phyloP scores from a whole-genome alignment of 2,888 invertebrate genomes.

The Apoda limacodes region DNA sequence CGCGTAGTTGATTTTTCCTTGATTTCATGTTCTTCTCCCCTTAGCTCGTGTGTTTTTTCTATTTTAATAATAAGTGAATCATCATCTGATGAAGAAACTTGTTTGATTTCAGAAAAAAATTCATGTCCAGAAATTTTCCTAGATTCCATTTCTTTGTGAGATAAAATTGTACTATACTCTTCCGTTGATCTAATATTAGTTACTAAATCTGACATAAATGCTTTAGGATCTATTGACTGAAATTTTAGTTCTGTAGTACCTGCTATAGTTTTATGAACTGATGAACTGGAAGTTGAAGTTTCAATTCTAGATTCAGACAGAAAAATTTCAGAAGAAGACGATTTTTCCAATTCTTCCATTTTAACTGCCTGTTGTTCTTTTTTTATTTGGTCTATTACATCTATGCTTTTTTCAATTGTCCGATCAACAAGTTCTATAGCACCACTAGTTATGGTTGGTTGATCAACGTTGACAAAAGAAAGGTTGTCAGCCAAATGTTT shows the following conservation, averaged over 20 bases:
- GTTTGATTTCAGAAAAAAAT: slow-evolving; percentile 56
- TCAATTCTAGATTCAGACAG: slow-evolving; percentile 52
- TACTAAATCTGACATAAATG: slow-evolving; percentile 56
- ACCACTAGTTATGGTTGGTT: slow-evolving; percentile 65
- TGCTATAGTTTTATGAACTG: slow-evolving; percentile 49
- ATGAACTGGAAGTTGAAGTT: slow-evolving; percentile 55
- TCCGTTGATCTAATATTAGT: slow-evolving; percentile 46
- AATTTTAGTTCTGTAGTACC: slow-evolving; percentile 43
- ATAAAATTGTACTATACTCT: slow-evolving; percentile 50
- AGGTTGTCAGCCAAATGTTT: slow-evolving; percentile 59
- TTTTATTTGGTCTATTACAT: slow-evolving; percentile 53
- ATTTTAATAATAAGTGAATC: slow-evolving; percentile 60
- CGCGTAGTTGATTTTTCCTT: slow-evolving; percentile 59
- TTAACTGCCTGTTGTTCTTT: slow-evolving; percentile 53
- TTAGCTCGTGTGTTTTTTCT: slow-evolving; percentile 54
- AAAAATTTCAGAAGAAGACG: slow-evolving; percentile 47
- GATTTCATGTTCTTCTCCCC: slow-evolving; percentile 59
- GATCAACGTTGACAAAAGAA: slow-evolving; percentile 59
- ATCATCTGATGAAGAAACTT: slow-evolving; percentile 60
- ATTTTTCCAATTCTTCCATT: slow-evolving; percentile 53
- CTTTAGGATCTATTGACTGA: slow-evolving; percentile 47
- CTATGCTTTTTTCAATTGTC: slow-evolving; percentile 54
- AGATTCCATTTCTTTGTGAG: slow-evolving; percentile 64
- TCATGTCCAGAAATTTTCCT: slow-evolving; percentile 63
- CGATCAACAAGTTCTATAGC: slow-evolving; percentile 67